Evolutionary conservation across 2,888 invertebrate genomes (phyloP), one percentile per base, ranked within the genome.

Genomic region (Nymphalis polychloros): DNA sequence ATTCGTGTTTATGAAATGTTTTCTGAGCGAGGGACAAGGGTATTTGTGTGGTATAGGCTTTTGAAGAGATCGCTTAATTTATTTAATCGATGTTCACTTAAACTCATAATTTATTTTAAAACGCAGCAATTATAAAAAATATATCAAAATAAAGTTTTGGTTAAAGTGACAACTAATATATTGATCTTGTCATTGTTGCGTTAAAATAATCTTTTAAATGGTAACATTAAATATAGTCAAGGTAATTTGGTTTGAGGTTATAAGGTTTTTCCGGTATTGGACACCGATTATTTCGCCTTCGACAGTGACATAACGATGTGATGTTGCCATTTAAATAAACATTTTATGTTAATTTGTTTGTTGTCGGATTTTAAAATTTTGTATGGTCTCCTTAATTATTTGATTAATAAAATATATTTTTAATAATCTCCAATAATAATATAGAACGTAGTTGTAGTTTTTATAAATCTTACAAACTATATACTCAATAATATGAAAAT

Each of bases 91-190:
- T 49, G n/a, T 49, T 49, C 19, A 49, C 19, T 17, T 49, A 19
- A 53, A 57, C 41, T 57, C 41, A 19, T 57, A 41, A 57, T 57
- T 57, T 57, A 41, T 57, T 57, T 57, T 19, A 41, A 57, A 57
- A 57, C 41, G 57, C 57, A 57, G 57, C 41, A 57, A 31, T 31
- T 31, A 55, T 31, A 17, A 27, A 53, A n/a, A n/a, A 17, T 4
- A 27, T 19, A 23, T 20, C 19, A 10, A 50, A 55, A 27, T 55
- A 8, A 31, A 55, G 0, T 55, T 55, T n/a, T 53, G 2, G 4
- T 27, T 53, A 17, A 53, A 16, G 27, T n/a, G 41, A 41, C 13
- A 41, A 41, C 41, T 41, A 10, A n/a, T 49, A 7, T 19, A 8
- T 49, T 31, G 0, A 31, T 31, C 6, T 31, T 31, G 5, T 31